Percentiles rank a stretch among this genome's conserved stretches.
Evolutionary conservation across 2,113 vertebrate genomes (phyloP).

Genomic region (Catharus fuscescens): DNA sequence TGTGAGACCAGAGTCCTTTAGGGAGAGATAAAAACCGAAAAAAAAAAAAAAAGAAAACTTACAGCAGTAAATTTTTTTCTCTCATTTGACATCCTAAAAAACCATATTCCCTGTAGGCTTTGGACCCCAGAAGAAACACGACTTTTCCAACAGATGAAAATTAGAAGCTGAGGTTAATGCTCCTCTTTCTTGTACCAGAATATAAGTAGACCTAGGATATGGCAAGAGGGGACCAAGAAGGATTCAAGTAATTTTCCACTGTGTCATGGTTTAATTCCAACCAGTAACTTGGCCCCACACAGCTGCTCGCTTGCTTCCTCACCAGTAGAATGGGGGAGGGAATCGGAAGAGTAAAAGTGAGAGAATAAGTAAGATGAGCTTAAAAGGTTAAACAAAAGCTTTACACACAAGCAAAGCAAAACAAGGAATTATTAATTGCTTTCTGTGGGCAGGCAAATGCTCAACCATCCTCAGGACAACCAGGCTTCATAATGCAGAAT

Average conservation of each 20-base stretch:
- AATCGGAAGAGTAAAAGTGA: neutral
- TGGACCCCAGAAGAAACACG: neutral
- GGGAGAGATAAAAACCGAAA: neutral
- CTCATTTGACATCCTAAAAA: neutral
- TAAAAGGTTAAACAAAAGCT: neutral
- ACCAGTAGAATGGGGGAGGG: neutral
- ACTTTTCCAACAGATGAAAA: neutral
- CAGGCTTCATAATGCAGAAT: neutral
- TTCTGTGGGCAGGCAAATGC: neutral
- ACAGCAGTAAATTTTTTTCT: neutral
- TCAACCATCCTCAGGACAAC: neutral
- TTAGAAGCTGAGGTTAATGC: neutral
- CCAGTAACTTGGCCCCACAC: neutral
- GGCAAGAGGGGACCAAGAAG: neutral
- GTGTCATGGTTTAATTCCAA: neutral
- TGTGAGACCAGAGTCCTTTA: neutral
- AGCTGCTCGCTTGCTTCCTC: neutral
- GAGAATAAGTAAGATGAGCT: neutral
- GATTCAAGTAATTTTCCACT: neutral
- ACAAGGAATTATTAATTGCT: neutral
- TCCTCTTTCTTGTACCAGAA: neutral
- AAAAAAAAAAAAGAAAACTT: too few relatives aligned
- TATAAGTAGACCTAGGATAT: neutral
- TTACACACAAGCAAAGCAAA: neutral
- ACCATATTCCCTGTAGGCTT: neutral